phyloP scores from a whole-genome alignment of 2,888 invertebrate genomes.

The Heteromyza rotundicornis region DNA sequence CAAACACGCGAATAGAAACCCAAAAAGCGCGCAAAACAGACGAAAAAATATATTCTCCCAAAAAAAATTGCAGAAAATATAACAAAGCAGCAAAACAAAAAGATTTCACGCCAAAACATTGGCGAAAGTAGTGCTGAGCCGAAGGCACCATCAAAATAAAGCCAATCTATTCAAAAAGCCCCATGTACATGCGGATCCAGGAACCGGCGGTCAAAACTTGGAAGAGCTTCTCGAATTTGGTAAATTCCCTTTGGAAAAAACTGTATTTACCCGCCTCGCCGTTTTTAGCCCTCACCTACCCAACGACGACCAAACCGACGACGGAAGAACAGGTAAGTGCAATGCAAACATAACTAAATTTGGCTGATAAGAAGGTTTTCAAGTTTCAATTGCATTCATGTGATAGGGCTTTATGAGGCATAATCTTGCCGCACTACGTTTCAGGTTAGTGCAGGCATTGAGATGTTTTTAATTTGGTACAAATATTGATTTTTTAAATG shows the following conservation, averaged over 20 bases:
- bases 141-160: too few species aligned
- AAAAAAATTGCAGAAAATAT: background rate
- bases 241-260: conserved; percentile 70
- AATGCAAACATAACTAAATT: background rate
- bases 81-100: background rate
- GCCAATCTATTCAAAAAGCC: conserved; percentile 21
- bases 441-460: too few species aligned
- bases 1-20: background rate
- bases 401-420: too few species aligned
- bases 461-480: too few species aligned
- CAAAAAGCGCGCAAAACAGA: background rate
- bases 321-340: conserved; percentile 26
- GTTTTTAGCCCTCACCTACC: conserved; percentile 31
- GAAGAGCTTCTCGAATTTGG: conserved; percentile 70
- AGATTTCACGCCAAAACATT: conserved; percentile 8
- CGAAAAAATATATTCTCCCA: too few species aligned
- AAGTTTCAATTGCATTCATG: too few species aligned
- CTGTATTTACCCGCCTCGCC: conserved; percentile 54
- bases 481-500: too few species aligned
- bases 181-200: conserved; percentile 64
- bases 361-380: background rate
- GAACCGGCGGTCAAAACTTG: conserved; percentile 74
- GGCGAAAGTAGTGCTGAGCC: background rate
- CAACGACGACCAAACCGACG: conserved; percentile 10
- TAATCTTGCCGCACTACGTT: too few species aligned